phyloP scores from a whole-genome alignment of 1,140 invertebrate species.

The Dermatophagoides farinae region DNA sequence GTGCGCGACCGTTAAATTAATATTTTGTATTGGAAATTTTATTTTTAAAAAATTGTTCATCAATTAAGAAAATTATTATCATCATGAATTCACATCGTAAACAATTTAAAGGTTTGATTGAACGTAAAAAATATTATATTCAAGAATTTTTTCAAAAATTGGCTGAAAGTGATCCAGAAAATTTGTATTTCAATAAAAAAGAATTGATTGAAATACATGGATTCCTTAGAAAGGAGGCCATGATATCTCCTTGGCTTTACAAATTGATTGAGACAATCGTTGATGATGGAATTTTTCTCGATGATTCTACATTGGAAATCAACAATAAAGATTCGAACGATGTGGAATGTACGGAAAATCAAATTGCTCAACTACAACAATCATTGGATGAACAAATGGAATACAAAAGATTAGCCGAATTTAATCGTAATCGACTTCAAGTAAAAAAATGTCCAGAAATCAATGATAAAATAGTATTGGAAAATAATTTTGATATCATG shows the following conservation, averaged over 20 bases:
- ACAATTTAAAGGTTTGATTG: background rate
- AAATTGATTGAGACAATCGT: background rate
- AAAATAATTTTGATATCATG: too few relatives aligned
- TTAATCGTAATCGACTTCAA: background rate
- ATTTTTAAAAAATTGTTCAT: background rate
- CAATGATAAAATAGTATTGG: background rate
- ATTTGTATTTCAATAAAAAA: background rate
- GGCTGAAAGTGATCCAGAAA: background rate
- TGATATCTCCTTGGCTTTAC: background rate
- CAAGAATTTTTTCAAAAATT: background rate
- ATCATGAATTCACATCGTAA: background rate
- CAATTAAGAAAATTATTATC: background rate
- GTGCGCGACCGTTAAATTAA: background rate
- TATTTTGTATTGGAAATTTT: background rate
- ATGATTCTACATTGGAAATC: background rate
- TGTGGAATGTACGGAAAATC: background rate
- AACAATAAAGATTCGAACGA: background rate
- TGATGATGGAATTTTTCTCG: background rate
- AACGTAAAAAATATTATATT: slow-evolving; percentile 1
- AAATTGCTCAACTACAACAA: background rate
- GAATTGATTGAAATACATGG: background rate
- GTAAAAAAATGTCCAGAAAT: background rate
- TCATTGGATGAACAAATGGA: background rate
- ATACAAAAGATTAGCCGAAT: background rate
- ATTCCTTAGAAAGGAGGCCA: background rate